Base-by-base conservation (phyloP, 2,113 vertebrate species). In the Podarcis raffonei region DNA sequence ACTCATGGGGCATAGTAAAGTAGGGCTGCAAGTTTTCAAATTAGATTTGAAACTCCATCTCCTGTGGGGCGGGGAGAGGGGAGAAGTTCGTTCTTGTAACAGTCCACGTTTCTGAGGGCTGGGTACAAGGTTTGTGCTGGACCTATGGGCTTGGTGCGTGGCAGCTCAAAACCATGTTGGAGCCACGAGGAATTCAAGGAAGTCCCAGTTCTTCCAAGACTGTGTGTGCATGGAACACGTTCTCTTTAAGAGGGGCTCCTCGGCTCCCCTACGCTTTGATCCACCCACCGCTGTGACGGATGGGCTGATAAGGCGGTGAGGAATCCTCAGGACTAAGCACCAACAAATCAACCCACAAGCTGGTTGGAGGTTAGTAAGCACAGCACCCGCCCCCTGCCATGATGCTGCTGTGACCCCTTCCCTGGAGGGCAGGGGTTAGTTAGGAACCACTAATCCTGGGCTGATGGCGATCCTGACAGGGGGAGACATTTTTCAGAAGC, bases 381-480 rank as follows among this genome's bases (percentile, higher is more conserved):
- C 20, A 2, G 48, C 48, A 53, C 48, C 48, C 48, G 89, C 96
- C 95, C 96, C 89, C 96, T 81, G 95, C 95, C 89, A 94, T 65
- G 92, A 11, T 30, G 86, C 93, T 84, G 48, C 48, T 53, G 91
- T 48, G 91, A 85, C 90, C 87, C 71, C 53, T 79, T 82, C 84
- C 89, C 92, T 42, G 71, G 35, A 48, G 42, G 42, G 42, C 42
- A 53, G 84, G 30, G 59, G 53, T 91, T 88, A 82, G 89, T 85
- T 89, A 59, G 93, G 76, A 93, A 91, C 87, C 91, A 92, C 95
- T 95, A 94, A 91, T 94, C 93, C 93, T 94, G 95, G 93, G 92
- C 94, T 91, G 92, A 89, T 94, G 94, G 95, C 83, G 92, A 93
- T n/a, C 94, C 93, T 90, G 95, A 93, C 92, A 95, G 84, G 88